These are phyloP conservation scores for Syncerus caffer DNA, from an alignment of 2,797 vertebrate genomes.

Conservation along the genomic window DNA sequence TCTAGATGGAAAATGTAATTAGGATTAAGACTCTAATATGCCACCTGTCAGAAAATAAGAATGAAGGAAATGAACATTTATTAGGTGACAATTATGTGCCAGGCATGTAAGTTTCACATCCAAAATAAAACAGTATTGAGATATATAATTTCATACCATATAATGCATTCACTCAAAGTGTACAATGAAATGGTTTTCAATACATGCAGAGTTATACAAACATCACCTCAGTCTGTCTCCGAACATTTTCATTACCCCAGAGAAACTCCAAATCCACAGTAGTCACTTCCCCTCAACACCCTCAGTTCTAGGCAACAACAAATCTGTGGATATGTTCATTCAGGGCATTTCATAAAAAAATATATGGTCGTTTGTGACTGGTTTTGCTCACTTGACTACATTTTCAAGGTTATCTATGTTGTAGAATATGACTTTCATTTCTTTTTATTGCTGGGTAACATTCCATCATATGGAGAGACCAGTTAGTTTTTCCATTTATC, in stretches of 20 bases:
- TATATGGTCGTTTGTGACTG: not conserved
- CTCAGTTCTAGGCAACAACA: not conserved
- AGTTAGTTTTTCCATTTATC: not conserved
- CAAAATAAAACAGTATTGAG: not conserved
- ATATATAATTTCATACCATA: not conserved
- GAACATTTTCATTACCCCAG: not conserved
- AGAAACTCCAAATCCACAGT: not conserved
- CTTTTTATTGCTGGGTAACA: not conserved
- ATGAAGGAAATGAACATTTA: not conserved
- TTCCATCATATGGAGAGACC: not conserved
- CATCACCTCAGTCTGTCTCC: not conserved
- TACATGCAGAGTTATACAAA: not conserved
- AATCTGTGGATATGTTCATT: not conserved
- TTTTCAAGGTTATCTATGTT: not conserved
- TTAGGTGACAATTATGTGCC: not conserved
- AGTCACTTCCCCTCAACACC: not conserved
- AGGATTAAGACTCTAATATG: not conserved
- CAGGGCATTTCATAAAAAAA: not conserved
- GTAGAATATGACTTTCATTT: not conserved
- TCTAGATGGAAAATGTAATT: not conserved
- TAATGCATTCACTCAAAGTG: not conserved
- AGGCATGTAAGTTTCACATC: not conserved
- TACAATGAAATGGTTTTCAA: not conserved
- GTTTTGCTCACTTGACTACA: not conserved
- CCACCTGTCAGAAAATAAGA: not conserved